A percentile compares a stretch with the other conserved stretches of the same genome.
Evolutionary conservation across 2,113 vertebrate genomes (phyloP).

Genomic region (Platysteira castanea): DNA sequence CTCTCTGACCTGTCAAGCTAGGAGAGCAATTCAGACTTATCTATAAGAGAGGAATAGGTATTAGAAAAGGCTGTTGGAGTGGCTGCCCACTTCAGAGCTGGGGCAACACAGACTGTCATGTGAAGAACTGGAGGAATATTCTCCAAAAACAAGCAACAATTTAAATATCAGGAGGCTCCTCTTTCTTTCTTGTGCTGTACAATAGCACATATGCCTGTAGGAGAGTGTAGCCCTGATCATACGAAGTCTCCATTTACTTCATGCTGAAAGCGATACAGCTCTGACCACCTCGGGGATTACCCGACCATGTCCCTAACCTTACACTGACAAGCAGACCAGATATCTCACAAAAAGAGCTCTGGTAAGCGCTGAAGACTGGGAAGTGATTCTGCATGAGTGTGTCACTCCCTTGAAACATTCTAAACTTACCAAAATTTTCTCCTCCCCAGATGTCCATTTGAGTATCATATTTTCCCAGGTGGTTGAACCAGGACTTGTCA

Average conservation of each 20-base stretch:
- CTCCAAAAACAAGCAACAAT: neutral
- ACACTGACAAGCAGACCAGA: neutral
- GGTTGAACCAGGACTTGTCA: conserved; percentile 97
- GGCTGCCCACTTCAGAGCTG: neutral
- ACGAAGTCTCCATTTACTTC: neutral
- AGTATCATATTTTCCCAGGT: conserved; percentile 95
- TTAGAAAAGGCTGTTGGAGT: neutral
- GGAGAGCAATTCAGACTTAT: neutral
- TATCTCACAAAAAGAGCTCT: neutral
- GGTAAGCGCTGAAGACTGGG: neutral
- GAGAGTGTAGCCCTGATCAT: neutral
- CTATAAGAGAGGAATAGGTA: neutral
- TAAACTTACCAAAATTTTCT: conserved; percentile 94
- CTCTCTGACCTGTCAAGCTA: neutral
- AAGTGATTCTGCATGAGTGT: neutral
- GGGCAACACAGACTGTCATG: neutral
- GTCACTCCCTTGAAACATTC: neutral
- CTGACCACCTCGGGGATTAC: neutral
- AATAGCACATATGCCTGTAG: neutral
- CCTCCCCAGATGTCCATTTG: conserved; percentile 99
- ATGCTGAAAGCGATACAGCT: neutral
- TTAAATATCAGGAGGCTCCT: neutral
- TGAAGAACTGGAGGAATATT: neutral
- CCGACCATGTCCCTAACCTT: neutral
- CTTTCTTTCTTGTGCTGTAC: neutral